Base-by-base conservation (phyloP, 1,140 invertebrate species). In the Halotydeus destructor region DNA sequence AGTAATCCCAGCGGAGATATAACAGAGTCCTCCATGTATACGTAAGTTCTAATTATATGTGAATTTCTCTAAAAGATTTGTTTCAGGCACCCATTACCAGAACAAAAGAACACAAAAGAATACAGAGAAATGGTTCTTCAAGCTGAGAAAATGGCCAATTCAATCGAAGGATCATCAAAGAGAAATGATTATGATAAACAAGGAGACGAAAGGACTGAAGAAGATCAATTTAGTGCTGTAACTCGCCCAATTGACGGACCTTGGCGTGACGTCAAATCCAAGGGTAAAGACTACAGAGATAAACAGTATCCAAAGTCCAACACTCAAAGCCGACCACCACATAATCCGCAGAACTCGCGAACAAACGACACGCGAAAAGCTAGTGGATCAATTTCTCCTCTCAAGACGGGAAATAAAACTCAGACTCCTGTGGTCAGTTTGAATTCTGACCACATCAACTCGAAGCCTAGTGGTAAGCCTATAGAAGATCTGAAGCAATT, bases 141-240 rank as follows among this genome's bases (percentile, higher is more conserved):
- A 59, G 86, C 85, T 25, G 70, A 74, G 35, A 75, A 78, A 58
- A 76, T 91, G 51, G 85, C 85, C 0, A 72, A 70, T 28, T 83
- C 89, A 64, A 91, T 93, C 41, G 82, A 89, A 58, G 75, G 78
- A 57, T 74, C 79, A 1, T 64, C 67, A 45, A 79, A 83, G 51
- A 76, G 75, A 55, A 70, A 71, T n/a, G 66, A 78, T 45, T 64
- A 77, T 39, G 79, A 83, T 39, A 54, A 86, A 38, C 85, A 91
- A 63, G 88, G 89, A 63, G 83, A 79, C 0, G 82, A 88, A n/a
- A n/a, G n/a, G n/a, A n/a, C n/a, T 52, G 84, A 88, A 57, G 66
- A 68, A 46, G 76, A 84, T 51, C 63, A 72, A 50, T 86, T 73
- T 61, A 62, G 60, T 45, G 60, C 64, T 28, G 64, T 65, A 6